Conservation (phyloP, 2,888 invertebrate genomes). For the Loripinus fragilis region DNA sequence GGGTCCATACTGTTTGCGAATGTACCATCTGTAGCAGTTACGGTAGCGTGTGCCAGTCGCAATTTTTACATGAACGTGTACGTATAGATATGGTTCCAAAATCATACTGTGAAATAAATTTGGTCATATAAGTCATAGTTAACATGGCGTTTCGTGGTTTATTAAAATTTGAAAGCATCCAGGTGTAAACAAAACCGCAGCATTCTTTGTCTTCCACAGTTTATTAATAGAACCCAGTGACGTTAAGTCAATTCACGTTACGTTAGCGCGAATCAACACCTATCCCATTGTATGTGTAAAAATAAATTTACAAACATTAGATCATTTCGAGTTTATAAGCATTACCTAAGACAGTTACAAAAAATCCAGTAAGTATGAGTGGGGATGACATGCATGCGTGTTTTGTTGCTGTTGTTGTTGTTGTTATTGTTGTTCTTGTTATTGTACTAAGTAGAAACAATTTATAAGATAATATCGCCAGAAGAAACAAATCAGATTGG, state of each 20-base stretch:
- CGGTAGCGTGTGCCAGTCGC: too few relatives aligned
- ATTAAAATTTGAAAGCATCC: background rate
- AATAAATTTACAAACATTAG: background rate
- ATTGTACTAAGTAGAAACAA: too few relatives aligned
- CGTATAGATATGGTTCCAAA: too few relatives aligned
- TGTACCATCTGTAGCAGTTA: background rate
- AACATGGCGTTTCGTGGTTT: background rate
- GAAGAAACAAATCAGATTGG: too few relatives aligned
- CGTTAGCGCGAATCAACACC: background rate
- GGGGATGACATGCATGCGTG: too few relatives aligned
- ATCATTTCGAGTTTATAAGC: background rate
- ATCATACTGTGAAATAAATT: too few relatives aligned
- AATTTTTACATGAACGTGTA: too few relatives aligned
- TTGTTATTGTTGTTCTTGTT: too few relatives aligned
- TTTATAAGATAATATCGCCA: too few relatives aligned
- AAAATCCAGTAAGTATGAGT: too few relatives aligned
- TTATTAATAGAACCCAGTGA: background rate
- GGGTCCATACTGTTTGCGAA: background rate
- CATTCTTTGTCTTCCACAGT: background rate
- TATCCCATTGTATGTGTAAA: background rate
- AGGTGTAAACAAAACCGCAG: constrained; percentile 3
- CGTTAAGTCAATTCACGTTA: constrained; percentile 16
- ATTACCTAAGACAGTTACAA: too few relatives aligned
- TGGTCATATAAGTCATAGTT: background rate
- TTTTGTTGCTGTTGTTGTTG: too few relatives aligned